Evolutionary conservation across 2,888 invertebrate species (phyloP).

Genomic region (Lymantria dispar): DNA sequence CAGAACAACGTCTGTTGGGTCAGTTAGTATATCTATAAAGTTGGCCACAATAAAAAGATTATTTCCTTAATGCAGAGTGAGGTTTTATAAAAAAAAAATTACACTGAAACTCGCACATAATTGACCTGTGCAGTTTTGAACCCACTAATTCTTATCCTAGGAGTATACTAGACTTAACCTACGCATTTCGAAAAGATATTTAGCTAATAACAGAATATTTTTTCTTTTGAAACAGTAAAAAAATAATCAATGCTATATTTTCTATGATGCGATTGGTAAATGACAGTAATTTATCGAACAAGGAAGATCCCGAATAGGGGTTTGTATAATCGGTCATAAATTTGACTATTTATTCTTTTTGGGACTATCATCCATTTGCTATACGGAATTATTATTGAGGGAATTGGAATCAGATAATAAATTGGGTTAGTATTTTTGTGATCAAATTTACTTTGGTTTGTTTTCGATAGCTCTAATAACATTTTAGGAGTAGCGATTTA

Average conservation of each 20-base stretch:
- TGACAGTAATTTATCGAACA: slow-evolving; percentile 8
- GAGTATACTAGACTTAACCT: too few relatives aligned
- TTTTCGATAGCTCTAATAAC: too few relatives aligned
- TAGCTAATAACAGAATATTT: neutral
- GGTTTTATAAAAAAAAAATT: too few relatives aligned
- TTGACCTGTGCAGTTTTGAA: too few relatives aligned
- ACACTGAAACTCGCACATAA: too few relatives aligned
- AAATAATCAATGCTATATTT: slow-evolving; percentile 13
- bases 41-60: too few relatives aligned
- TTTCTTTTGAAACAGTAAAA: neutral
- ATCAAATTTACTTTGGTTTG: neutral
- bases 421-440: slow-evolving; percentile 1
- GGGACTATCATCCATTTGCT: slow-evolving; percentile 4
- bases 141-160: too few relatives aligned
- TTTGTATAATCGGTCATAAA: slow-evolving; percentile 20
- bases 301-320: slow-evolving; percentile 8
- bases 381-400: neutral
- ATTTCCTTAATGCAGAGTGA: too few relatives aligned
- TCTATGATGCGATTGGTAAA: slow-evolving; percentile 17
- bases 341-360: slow-evolving; percentile 15
- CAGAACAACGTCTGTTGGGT: too few relatives aligned
- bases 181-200: too few relatives aligned
- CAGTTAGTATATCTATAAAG: too few relatives aligned
- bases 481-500: too few relatives aligned
- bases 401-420: slow-evolving; percentile 1